These are phyloP conservation scores for Campoletis raptor DNA, from an alignment of 2,888 invertebrate genomes.

Conservation along the genomic window DNA sequence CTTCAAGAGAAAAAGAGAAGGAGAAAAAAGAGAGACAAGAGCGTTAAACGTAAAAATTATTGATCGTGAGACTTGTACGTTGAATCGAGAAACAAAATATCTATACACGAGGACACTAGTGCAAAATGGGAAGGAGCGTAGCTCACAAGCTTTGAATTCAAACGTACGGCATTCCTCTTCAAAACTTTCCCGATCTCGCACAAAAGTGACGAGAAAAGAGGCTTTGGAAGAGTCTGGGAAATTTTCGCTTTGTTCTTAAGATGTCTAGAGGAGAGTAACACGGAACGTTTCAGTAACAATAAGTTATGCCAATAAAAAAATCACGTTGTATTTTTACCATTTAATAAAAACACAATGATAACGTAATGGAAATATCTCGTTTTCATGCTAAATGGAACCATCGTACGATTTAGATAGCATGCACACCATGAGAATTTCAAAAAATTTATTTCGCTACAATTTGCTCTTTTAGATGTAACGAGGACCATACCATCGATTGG, in stretches of 20 bases:
- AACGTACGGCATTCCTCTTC: conserved; percentile 24
- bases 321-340: neutral
- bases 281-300: neutral
- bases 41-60: conserved; percentile 14
- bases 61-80: conserved; percentile 34
- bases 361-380: too few relatives aligned
- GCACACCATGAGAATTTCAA: neutral
- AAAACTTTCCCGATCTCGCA: conserved; percentile 24
- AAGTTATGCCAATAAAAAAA: neutral
- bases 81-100: neutral
- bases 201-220: neutral
- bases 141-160: conserved; percentile 29
- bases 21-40: neutral
- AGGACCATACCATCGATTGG: neutral
- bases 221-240: neutral
- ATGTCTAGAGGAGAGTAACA: neutral
- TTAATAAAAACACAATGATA: neutral
- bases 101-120: neutral
- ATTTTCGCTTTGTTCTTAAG: conserved; percentile 4
- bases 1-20: conserved; percentile 17
- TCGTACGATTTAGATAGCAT: neutral
- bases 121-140: conserved; percentile 8
- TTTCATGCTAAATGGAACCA: neutral
- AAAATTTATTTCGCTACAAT: neutral
- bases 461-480: neutral